These are phyloP conservation scores for Lepidurus couesii DNA, from an alignment of 1,140 invertebrate genomes.

Conservation along the genomic window DNA sequence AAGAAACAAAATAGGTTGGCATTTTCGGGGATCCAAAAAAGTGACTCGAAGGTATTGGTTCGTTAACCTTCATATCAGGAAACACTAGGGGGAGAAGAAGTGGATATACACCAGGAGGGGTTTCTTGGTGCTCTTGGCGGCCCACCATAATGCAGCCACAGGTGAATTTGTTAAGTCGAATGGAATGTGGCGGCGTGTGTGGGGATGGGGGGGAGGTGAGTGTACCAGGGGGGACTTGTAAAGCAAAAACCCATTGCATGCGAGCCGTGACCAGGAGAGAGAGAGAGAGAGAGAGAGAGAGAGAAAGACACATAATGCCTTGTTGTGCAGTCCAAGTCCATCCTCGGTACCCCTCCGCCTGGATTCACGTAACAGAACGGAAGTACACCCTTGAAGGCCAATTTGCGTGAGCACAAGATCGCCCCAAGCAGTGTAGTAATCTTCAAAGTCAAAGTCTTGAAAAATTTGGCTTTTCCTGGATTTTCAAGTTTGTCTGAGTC, in stretches of 20 bases:
- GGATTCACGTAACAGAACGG: slow-evolving; percentile 14
- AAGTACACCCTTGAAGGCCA: slow-evolving; percentile 14
- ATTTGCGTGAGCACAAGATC: slow-evolving; percentile 15
- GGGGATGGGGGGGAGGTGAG: neutral
- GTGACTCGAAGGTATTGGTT: neutral
- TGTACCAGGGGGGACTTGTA: neutral
- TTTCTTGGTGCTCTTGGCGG: neutral
- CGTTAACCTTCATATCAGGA: neutral
- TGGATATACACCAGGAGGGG: neutral
- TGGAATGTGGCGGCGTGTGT: slow-evolving; percentile 12
- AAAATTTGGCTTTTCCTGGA: too few relatives aligned
- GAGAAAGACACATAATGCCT: neutral
- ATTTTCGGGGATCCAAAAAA: neutral
- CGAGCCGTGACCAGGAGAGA: neutral
- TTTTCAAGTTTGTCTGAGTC: too few relatives aligned
- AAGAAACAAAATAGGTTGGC: too few relatives aligned
- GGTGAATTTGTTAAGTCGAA: slow-evolving; percentile 19
- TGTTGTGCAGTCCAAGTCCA: slow-evolving; percentile 21
- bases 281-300: neutral
- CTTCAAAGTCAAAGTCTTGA: too few relatives aligned
- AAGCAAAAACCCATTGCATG: neutral
- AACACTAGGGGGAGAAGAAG: neutral
- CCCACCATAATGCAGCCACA: neutral
- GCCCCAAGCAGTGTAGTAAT: neutral
- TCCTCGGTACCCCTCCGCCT: neutral